phyloP scores from a whole-genome alignment of 2,888 invertebrate species.

The Hypomecis atomaria region DNA sequence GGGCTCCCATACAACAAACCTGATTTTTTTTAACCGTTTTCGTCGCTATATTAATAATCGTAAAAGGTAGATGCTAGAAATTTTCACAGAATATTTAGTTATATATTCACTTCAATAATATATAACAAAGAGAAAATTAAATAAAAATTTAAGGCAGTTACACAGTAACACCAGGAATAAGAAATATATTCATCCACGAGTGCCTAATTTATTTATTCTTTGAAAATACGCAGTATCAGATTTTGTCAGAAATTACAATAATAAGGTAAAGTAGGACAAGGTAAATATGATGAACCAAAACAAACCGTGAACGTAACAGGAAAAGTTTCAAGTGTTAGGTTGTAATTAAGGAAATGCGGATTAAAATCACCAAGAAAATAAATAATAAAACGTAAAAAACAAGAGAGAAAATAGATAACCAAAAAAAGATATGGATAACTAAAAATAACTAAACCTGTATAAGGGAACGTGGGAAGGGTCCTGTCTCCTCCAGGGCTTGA shows the following conservation, averaged over 20 bases:
- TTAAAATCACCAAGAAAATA: slow-evolving; percentile 9
- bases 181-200: no score
- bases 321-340: not conserved
- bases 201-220: no score
- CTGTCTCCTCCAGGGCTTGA: slow-evolving; percentile 90
- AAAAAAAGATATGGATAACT: slow-evolving; percentile 47
- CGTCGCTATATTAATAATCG: no score
- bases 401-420: slow-evolving; percentile 37
- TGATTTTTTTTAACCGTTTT: no score
- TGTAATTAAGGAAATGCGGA: slow-evolving; percentile 4
- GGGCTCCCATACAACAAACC: no score
- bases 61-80: no score
- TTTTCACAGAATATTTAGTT: no score
- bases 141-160: no score
- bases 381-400: slow-evolving; percentile 12
- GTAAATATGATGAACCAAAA: slow-evolving; percentile 4
- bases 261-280: not conserved
- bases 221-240: not conserved
- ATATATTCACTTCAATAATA: no score
- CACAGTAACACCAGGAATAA: no score
- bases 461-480: slow-evolving; percentile 88
- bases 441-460: slow-evolving; percentile 87
- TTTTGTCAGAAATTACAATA: not conserved
- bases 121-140: no score
- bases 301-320: not conserved